phyloP scores from a whole-genome alignment of 2,113 vertebrate genomes.

The Thinocorus orbignyianus region DNA sequence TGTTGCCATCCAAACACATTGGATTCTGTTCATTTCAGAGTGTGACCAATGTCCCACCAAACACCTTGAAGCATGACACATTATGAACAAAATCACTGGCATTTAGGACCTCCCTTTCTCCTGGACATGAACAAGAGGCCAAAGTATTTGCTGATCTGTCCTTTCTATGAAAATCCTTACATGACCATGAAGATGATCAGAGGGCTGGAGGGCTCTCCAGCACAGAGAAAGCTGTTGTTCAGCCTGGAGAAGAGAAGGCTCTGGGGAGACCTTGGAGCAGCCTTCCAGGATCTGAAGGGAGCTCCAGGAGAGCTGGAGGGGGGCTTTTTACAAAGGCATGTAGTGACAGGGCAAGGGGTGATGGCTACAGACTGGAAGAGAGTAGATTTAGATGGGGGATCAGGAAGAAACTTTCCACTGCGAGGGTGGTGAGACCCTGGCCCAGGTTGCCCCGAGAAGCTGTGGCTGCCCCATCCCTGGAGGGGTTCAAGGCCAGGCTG shows the following conservation, averaged over 20 bases:
- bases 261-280: not conserved
- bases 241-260: not conserved
- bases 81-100: not conserved
- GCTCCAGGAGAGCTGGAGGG: not conserved
- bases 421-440: not conserved
- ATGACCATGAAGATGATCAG: not conserved
- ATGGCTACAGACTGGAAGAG: not conserved
- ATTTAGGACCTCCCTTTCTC: not conserved
- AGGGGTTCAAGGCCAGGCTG: not conserved
- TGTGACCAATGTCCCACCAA: not conserved
- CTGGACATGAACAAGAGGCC: not conserved
- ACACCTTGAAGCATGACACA: fast-evolving
- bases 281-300: not conserved
- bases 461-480: not conserved
- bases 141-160: not conserved
- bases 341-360: not conserved
- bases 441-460: not conserved
- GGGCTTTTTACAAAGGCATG: not conserved
- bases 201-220: not conserved
- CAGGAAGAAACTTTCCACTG: not conserved
- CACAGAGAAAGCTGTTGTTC: not conserved
- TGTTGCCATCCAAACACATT: not conserved
- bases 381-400: not conserved
- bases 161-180: not conserved
- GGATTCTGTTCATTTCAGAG: not conserved